phyloP scores from a whole-genome alignment of 1,140 invertebrate genomes.

The Ephestia elutella region DNA sequence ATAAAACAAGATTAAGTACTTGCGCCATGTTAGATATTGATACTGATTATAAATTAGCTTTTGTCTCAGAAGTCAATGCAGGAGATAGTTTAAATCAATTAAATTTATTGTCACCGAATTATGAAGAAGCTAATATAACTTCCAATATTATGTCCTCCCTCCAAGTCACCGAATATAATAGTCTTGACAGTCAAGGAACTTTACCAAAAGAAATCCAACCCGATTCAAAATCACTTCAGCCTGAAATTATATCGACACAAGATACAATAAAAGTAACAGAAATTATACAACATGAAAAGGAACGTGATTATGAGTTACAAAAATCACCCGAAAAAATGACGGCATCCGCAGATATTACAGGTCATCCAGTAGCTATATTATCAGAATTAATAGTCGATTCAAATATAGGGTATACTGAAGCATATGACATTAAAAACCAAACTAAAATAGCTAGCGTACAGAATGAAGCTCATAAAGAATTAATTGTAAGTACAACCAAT shows the following conservation, averaged over 20 bases:
- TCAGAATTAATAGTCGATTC: conserved; percentile 43
- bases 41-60: conserved; percentile 45
- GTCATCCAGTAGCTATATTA: conserved; percentile 44
- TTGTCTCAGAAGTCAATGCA: conserved; percentile 42
- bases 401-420: conserved; percentile 28
- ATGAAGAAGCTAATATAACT: conserved; percentile 39
- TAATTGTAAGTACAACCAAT: conserved; percentile 41
- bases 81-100: conserved; percentile 36
- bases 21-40: conserved; percentile 46
- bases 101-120: conserved; percentile 17
- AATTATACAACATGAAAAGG: conserved; percentile 50
- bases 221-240: conserved; percentile 29
- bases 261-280: conserved; percentile 44
- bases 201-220: conserved; percentile 32
- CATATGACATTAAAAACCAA: conserved; percentile 14
- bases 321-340: conserved; percentile 23
- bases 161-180: conserved; percentile 42
- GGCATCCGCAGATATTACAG: conserved; percentile 32
- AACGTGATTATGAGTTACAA: conserved; percentile 33
- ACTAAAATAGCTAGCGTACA: conserved; percentile 37
- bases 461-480: conserved; percentile 44
- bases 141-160: conserved; percentile 37
- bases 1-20: conserved; percentile 19
- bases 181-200: conserved; percentile 44
- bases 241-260: conserved; percentile 36